phyloP scores from a whole-genome alignment of 2,797 vertebrate genomes.

The Momotus momota region DNA sequence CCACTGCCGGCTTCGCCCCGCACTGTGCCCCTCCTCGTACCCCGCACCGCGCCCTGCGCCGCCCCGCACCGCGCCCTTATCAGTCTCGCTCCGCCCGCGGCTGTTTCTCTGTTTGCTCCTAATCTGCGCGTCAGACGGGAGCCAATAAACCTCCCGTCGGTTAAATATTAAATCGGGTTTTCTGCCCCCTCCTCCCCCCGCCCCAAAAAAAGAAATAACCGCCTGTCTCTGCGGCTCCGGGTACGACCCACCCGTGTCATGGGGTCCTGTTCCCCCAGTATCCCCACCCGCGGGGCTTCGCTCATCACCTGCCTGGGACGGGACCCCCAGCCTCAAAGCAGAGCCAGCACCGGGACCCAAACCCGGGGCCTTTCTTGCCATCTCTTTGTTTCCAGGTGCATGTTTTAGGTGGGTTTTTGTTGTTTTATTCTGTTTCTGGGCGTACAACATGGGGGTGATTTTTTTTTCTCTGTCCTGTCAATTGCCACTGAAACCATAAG shows the following conservation, averaged over 20 bases:
- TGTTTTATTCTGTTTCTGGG: background rate
- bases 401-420: background rate
- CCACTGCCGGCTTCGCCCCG: background rate
- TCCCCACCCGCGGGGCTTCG: accelerated
- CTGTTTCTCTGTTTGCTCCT: constrained; percentile 49
- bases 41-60: background rate
- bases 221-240: background rate
- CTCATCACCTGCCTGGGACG: background rate
- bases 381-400: background rate
- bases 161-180: constrained; percentile 58
- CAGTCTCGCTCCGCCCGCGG: constrained; percentile 20
- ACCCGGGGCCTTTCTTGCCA: background rate
- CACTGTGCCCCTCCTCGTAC: background rate
- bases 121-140: constrained; percentile 10
- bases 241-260: background rate
- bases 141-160: constrained; percentile 50
- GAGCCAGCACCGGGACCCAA: background rate
- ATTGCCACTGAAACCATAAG: constrained; percentile 47
- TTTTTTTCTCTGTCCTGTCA: background rate
- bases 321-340: background rate
- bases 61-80: background rate
- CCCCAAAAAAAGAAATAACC: background rate
- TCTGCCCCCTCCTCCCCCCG: background rate
- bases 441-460: background rate
- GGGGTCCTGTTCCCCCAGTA: background rate